Evolutionary conservation across 1,140 invertebrate species (phyloP), one percentile per base, ranked within the genome.

Genomic region (Drosophila murphyi): DNA sequence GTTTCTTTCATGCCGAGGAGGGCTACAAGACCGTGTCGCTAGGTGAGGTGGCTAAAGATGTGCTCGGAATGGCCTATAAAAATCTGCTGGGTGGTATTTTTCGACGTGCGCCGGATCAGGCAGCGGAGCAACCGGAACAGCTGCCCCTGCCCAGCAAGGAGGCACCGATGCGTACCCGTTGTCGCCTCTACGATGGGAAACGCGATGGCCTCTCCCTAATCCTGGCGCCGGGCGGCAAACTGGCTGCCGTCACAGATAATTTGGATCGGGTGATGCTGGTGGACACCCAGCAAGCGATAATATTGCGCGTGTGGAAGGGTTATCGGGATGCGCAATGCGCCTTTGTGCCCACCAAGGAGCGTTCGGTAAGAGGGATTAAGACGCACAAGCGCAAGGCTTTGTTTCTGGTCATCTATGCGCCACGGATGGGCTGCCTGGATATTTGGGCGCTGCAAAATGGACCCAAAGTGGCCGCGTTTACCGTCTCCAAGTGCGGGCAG

Each of bases 301-400:
- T 96, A 20, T 91, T 98, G 20, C 94, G 97, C 67, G 96, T 98
- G 92, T 98, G 97, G 94, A 99, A 99, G 94, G 98, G 98, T 6
- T 99, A 98, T 91, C 94, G 98, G 65, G 97, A 99, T 93, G 97
- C 98, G 5, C 97, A 99, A 89, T 97, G 96, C 93, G 96, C 96
- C 5, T 99, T 98, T 95, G 93, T 98, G 10, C 81, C 92, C 28
- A 80, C 93, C 6, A 92, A 92, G 39, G 93, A 93, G 63, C 81
- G 81, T 65, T 78, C 83, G 3, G 71, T 90, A 4, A 92, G 92
- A 54, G 90, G 90, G 0, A 78, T 91, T 8, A 91, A 92, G 35
- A 92, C 92, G 2, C 81, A 90, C 34, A 70, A 77, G 47, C 92
- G 94, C 41, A 93, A 94, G 29, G 96, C 96, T 0, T 90, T 96